Evolutionary conservation across 2,888 invertebrate species (phyloP).

Genomic region (Choreutis nemorana): DNA sequence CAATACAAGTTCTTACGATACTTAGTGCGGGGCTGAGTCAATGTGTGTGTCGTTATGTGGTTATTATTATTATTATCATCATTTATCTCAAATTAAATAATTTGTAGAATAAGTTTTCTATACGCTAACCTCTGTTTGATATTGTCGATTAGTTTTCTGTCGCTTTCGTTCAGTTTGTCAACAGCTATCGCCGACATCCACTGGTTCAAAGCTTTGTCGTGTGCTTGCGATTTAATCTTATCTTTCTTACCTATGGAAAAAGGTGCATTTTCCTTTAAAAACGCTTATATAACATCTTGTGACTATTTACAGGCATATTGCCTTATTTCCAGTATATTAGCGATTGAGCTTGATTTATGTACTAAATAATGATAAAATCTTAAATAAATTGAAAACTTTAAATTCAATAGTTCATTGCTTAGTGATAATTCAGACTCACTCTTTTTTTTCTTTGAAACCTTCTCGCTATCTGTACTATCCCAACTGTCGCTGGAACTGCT

Average conservation of each 20-base stretch:
- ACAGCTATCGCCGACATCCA: slow-evolving; percentile 62
- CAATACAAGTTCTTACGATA: too few relatives aligned
- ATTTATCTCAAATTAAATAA: background rate
- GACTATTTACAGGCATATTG: too few relatives aligned
- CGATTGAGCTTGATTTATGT: too few relatives aligned
- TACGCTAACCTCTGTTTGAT: slow-evolving; percentile 40
- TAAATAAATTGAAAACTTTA: too few relatives aligned
- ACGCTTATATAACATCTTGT: too few relatives aligned
- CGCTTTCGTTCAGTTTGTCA: slow-evolving; percentile 63
- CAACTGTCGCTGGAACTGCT: slow-evolving; percentile 29
- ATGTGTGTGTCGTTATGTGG: too few relatives aligned
- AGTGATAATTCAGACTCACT: slow-evolving; percentile 27
- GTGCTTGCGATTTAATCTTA: slow-evolving; percentile 58
- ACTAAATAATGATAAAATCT: too few relatives aligned
- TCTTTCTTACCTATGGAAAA: slow-evolving; percentile 27
- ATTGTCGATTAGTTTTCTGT: slow-evolving; percentile 64
- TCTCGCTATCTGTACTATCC: slow-evolving; percentile 33
- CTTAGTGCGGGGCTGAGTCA: too few relatives aligned
- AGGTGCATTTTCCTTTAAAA: too few relatives aligned
- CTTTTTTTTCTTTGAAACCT: slow-evolving; percentile 65
- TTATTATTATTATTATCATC: too few relatives aligned
- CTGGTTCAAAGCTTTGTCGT: slow-evolving; percentile 61
- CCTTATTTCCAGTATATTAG: too few relatives aligned
- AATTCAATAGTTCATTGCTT: too few relatives aligned
- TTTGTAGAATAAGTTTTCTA: background rate